Evolutionary conservation across 2,888 invertebrate species (phyloP).

Genomic region (Andrena bucephala): DNA sequence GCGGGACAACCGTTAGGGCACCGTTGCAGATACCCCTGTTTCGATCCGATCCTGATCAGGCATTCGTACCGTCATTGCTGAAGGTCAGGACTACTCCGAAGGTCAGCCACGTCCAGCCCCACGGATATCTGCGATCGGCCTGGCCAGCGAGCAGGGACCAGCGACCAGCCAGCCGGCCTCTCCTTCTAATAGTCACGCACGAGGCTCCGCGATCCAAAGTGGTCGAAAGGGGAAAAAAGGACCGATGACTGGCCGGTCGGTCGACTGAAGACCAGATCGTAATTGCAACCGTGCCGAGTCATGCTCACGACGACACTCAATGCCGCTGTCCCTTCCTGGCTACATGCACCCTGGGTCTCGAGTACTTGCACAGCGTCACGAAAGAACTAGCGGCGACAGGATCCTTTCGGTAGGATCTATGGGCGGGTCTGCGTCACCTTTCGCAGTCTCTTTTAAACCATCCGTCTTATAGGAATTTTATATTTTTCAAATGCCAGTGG

Average conservation of each 20-base stretch:
- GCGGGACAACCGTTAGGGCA: conserved; percentile 57
- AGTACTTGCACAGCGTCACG: conserved; percentile 25
- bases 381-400: conserved; percentile 13
- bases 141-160: conserved; percentile 23
- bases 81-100: conserved; percentile 58
- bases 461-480: not conserved
- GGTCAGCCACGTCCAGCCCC: conserved; percentile 52
- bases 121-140: conserved; percentile 39
- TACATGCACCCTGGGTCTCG: conserved; percentile 33
- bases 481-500: not conserved
- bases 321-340: conserved; percentile 62
- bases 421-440: not conserved
- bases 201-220: conserved; percentile 54
- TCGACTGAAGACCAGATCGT: conserved; percentile 64
- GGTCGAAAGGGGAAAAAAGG: conserved; percentile 33
- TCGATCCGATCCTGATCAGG: conserved; percentile 46
- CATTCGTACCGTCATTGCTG: conserved; percentile 43
- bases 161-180: not conserved
- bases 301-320: conserved; percentile 68
- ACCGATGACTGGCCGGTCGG: conserved; percentile 53
- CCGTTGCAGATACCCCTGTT: conserved; percentile 49
- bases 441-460: not conserved
- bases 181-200: conserved; percentile 57
- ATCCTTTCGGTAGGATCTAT: not conserved
- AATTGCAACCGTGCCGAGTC: conserved; percentile 69